Evolutionary conservation across 2,888 invertebrate genomes (phyloP).

Genomic region (Nebria salina): DNA sequence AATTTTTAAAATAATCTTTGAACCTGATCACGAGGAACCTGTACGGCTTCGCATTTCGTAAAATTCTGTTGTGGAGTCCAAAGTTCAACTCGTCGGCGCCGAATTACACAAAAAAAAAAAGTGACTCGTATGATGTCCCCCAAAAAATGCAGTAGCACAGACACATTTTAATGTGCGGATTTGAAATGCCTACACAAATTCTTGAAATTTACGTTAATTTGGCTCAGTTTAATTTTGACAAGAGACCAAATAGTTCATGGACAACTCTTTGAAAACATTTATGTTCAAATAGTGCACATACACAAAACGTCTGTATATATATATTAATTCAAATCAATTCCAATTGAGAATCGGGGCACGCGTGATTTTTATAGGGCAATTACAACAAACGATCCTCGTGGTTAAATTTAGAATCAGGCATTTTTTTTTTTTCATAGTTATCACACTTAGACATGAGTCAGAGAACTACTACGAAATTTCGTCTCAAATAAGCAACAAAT

Average conservation of each 20-base stretch:
- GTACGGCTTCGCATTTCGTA: neutral
- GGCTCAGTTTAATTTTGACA: neutral
- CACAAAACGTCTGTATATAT: neutral
- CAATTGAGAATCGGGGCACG: neutral
- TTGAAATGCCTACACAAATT: neutral
- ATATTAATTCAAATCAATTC: neutral
- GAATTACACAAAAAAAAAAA: too few species aligned
- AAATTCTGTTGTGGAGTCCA: neutral
- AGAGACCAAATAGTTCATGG: neutral
- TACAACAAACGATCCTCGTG: too few species aligned
- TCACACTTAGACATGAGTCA: too few species aligned
- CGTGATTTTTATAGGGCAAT: neutral
- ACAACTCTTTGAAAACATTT: neutral
- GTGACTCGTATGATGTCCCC: neutral
- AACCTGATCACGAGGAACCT: conserved; percentile 1
- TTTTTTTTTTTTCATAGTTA: too few species aligned
- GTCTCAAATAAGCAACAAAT: too few species aligned
- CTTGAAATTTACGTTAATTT: neutral
- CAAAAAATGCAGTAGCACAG: neutral
- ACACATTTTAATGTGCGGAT: neutral
- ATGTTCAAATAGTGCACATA: neutral
- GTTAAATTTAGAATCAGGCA: too few species aligned
- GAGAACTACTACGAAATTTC: too few species aligned
- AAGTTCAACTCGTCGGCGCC: too few species aligned
- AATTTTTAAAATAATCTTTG: neutral